Evolutionary conservation across 2,888 invertebrate species (phyloP), one percentile per base, ranked within the genome.

Genomic region (Leptopilina syphax): DNA sequence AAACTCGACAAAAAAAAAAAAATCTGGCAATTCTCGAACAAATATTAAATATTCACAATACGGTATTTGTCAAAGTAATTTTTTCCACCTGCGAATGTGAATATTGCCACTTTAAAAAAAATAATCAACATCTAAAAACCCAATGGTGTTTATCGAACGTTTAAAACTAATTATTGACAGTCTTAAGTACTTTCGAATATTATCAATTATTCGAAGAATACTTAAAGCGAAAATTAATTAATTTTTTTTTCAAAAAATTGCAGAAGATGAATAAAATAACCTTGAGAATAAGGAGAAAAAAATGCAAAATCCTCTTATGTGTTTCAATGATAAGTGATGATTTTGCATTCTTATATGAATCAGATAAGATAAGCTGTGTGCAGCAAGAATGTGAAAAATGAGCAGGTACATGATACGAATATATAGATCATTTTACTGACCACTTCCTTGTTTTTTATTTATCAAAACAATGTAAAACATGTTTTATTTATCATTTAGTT

Each of bases 371-470:
- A 63, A 24, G 50, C 50, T 3, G 50, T 63, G 18, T 63, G 63
- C 63, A 63, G 63, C 18, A 24, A 60, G 8, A 60, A 60, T n/a
- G 60, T n/a, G 60, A 60, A 63, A 63, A 24, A 18, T 63, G 63
- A 63, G 18, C 63, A 63, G 63, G 63, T 63, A 63, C 63, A 63
- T 18, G 63, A 7, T 24, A 63, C 1, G 63, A 18, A 24, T 9
- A 63, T 24, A 63, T 63, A 18, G 63, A 9, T 63, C 63, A n/a
- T 24, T 63, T 63, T 18, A 60, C 18, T 24, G 24, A 63, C 18
- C 63, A 24, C 63, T 63, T 63, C 63, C 63, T 63, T 63, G 63
- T 63, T 63, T 63, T 9, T 27, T 63, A 63, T 63, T 63, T n/a
- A 63, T 24, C 63, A 63, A 34, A 63, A 63, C 63, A 63, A 63